Conservation (phyloP, 2,797 vertebrate species). For the Tragopan temminckii region DNA sequence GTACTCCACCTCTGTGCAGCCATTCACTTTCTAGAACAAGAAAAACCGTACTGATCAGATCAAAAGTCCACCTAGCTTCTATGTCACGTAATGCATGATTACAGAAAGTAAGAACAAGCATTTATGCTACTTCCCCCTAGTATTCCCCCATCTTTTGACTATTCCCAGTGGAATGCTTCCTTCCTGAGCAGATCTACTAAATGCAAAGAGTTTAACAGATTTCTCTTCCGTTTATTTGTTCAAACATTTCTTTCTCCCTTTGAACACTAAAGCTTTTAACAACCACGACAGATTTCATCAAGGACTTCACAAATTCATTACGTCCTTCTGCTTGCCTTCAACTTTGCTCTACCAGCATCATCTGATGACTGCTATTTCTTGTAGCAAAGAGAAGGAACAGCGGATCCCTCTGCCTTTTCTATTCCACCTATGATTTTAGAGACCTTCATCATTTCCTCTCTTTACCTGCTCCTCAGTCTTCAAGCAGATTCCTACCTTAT, state of each 20-base stretch:
- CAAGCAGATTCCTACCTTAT: background rate
- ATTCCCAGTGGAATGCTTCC: background rate
- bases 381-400: background rate
- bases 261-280: background rate
- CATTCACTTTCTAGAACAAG: background rate
- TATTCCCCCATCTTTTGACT: background rate
- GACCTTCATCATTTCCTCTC: background rate
- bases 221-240: background rate
- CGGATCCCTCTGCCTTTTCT: background rate
- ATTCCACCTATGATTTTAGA: background rate
- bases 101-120: background rate
- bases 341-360: background rate
- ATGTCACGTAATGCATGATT: accelerated
- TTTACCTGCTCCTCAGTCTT: background rate
- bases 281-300: background rate
- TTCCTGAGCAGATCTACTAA: background rate
- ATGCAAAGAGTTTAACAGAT: background rate
- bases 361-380: background rate
- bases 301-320: background rate
- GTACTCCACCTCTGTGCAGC: accelerated
- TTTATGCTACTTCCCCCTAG: background rate
- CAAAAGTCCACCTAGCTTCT: background rate
- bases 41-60: background rate
- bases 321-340: background rate
- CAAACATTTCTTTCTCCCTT: background rate